Conservation (phyloP, 2,797 vertebrate genomes). For the Dendrocincla tyrannina region DNA sequence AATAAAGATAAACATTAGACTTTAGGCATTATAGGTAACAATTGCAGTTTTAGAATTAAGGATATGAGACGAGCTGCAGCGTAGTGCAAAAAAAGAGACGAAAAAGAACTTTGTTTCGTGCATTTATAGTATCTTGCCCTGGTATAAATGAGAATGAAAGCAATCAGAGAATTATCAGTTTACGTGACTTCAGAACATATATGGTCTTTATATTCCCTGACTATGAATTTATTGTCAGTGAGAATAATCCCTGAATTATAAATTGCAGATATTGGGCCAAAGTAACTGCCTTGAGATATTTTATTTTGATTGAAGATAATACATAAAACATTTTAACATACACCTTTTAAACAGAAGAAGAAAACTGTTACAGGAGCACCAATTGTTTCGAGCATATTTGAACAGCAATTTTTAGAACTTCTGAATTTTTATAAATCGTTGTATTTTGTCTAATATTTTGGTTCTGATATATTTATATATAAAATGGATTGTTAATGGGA, state of each 20-base stretch:
- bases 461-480: not conserved
- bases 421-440: not conserved
- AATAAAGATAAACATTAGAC: not conserved
- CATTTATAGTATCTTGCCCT: not conserved
- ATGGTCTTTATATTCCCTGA: not conserved
- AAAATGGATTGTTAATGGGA: not conserved
- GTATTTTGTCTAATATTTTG: not conserved
- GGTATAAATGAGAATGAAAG: not conserved
- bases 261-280: not conserved
- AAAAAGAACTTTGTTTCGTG: not conserved
- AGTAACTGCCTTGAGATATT: not conserved
- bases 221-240: not conserved
- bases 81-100: not conserved
- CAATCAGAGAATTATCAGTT: not conserved
- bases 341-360: not conserved
- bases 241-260: not conserved
- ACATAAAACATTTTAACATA: not conserved
- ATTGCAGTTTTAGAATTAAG: not conserved
- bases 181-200: not conserved
- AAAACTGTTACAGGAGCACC: not conserved
- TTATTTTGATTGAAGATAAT: not conserved
- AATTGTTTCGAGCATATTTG: not conserved
- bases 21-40: not conserved
- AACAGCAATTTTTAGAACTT: not conserved
- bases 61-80: not conserved